phyloP scores from a whole-genome alignment of 2,888 invertebrate species.

The Myopa testacea region DNA sequence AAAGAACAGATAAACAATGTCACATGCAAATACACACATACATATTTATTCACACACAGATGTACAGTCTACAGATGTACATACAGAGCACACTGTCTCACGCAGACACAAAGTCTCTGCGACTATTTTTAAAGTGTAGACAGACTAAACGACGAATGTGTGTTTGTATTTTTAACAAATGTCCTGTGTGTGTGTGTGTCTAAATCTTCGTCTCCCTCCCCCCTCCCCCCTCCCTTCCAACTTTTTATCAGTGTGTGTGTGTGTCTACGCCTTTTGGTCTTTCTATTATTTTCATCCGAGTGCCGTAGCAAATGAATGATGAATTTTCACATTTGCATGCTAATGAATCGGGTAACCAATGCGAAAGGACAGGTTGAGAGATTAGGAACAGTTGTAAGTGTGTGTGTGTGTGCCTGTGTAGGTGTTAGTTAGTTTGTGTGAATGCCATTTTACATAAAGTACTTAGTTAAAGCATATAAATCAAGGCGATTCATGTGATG shows the following conservation, averaged over 20 bases:
- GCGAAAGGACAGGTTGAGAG: conserved; percentile 5
- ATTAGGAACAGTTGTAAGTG: background rate
- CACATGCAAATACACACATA: too few species aligned
- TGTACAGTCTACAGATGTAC: too few species aligned
- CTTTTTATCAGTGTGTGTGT: too few species aligned
- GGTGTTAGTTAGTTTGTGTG: background rate
- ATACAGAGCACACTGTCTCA: too few species aligned
- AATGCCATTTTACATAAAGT: background rate
- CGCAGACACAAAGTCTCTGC: too few species aligned
- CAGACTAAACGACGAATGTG: too few species aligned
- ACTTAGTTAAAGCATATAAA: background rate
- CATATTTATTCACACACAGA: too few species aligned
- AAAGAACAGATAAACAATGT: too few species aligned
- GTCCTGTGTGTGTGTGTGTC: background rate
- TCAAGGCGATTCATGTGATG: background rate
- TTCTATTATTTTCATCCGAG: too few species aligned
- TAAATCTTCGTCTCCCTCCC: background rate
- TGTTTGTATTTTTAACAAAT: background rate
- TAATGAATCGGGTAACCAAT: conserved; percentile 19
- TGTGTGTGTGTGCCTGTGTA: conserved; percentile 8
- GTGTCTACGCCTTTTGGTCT: too few species aligned
- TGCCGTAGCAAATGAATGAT: conserved; percentile 3
- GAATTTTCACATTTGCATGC: conserved; percentile 28
- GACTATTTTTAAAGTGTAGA: too few species aligned
- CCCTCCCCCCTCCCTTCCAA: background rate